Conservation (phyloP, 2,888 invertebrate species). For the Drosophila demipolita region DNA sequence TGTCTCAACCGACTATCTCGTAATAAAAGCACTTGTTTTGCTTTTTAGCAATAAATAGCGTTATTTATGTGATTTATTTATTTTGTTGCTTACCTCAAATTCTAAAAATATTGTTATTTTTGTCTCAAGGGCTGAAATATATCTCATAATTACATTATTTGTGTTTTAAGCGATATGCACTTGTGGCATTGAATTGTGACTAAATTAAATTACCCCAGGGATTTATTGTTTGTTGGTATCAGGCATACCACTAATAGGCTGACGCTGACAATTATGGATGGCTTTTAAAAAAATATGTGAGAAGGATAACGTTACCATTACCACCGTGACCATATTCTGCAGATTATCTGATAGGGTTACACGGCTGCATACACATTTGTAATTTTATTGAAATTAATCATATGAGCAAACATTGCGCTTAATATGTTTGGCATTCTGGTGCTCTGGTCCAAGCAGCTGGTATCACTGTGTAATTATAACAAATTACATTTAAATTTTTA, state of each 20-base stretch:
- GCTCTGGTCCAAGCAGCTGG: background rate
- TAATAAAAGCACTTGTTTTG: background rate
- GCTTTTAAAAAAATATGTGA: conserved; percentile 4
- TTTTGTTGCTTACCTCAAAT: background rate
- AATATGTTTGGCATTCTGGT: conserved; percentile 42
- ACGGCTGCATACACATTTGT: background rate
- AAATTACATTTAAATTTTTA: conserved; percentile 54
- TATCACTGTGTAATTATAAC: conserved; percentile 43
- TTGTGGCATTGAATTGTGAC: background rate
- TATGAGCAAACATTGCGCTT: conserved; percentile 45
- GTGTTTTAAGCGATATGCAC: background rate
- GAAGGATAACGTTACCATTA: conserved; percentile 5
- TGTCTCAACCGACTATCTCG: background rate
- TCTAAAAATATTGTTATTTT: background rate
- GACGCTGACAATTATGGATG: conserved; percentile 10
- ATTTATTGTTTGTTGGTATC: background rate
- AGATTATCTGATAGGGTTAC: background rate
- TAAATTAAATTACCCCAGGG: background rate
- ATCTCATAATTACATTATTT: background rate
- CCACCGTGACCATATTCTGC: conserved; percentile 6
- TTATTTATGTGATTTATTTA: background rate
- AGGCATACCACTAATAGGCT: background rate
- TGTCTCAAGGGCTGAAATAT: background rate
- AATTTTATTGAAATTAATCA: conserved; percentile 69
- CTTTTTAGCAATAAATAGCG: background rate